Conservation (phyloP, 2,797 vertebrate species). For the Sciurus vulgaris region DNA sequence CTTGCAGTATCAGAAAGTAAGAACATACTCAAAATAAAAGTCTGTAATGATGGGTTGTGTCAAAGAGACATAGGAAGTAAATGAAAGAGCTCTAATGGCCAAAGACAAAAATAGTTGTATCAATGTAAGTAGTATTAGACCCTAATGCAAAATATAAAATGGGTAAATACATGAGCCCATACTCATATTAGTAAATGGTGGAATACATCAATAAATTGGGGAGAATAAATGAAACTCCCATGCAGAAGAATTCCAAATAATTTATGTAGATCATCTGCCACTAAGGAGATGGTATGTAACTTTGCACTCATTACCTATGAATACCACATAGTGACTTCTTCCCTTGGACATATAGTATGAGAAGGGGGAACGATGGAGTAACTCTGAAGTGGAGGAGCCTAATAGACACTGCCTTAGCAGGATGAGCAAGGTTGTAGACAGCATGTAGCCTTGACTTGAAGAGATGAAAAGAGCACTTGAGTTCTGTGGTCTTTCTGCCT, state of each 20-base stretch:
- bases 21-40: constrained; percentile 27
- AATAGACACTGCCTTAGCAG: neutral
- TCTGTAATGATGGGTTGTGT: neutral
- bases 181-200: neutral
- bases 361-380: neutral
- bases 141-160: neutral
- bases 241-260: neutral
- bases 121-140: neutral
- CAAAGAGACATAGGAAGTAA: neutral
- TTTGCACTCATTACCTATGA: neutral
- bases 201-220: neutral
- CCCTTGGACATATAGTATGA: neutral
- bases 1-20: neutral
- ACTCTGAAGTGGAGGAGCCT: too few species aligned
- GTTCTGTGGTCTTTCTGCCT: neutral
- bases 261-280: neutral
- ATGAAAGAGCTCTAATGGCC: neutral
- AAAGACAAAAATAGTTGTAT: neutral
- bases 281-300: neutral
- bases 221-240: neutral
- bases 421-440: neutral
- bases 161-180: neutral
- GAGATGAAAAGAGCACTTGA: neutral
- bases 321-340: neutral
- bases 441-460: neutral